phyloP scores from a whole-genome alignment of 2,888 invertebrate species.

The Stenotaenia linearis region DNA sequence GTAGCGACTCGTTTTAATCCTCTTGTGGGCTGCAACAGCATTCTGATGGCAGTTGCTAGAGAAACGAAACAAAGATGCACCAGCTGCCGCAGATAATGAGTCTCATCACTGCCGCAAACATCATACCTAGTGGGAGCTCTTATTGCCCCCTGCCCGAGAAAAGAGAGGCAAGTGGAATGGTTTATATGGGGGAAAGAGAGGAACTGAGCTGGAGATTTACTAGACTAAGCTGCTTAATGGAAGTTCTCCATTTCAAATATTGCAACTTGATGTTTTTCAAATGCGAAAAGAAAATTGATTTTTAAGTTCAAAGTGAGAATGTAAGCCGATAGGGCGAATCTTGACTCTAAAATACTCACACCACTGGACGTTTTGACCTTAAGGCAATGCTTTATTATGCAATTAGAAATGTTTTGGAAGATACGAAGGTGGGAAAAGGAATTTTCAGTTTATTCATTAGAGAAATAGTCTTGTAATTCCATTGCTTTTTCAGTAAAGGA shows the following conservation, averaged over 20 bases:
- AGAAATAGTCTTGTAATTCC: too few relatives aligned
- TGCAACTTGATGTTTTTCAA: not conserved
- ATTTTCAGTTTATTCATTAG: too few relatives aligned
- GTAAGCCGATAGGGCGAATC: too few relatives aligned
- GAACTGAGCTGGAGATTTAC: not conserved
- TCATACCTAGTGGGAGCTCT: slow-evolving; percentile 19
- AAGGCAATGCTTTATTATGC: too few relatives aligned
- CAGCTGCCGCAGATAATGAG: slow-evolving; percentile 19
- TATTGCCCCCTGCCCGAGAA: slow-evolving; percentile 11
- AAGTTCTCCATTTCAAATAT: not conserved
- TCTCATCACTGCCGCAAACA: slow-evolving; percentile 19
- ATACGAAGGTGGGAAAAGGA: too few relatives aligned
- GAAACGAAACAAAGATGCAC: slow-evolving; percentile 15
- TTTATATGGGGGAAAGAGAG: not conserved
- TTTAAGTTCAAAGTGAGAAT: not conserved
- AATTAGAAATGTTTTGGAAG: too few relatives aligned
- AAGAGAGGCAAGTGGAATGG: not conserved
- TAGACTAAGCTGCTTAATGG: not conserved
- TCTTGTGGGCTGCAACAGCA: not conserved
- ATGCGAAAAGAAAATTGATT: not conserved
- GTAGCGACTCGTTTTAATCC: slow-evolving; percentile 1
- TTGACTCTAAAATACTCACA: too few relatives aligned
- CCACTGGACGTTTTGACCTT: too few relatives aligned
- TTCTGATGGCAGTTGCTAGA: not conserved
- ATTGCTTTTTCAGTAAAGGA: too few relatives aligned